phyloP scores from a whole-genome alignment of 2,888 invertebrate genomes.

The Abrostola triplasia region DNA sequence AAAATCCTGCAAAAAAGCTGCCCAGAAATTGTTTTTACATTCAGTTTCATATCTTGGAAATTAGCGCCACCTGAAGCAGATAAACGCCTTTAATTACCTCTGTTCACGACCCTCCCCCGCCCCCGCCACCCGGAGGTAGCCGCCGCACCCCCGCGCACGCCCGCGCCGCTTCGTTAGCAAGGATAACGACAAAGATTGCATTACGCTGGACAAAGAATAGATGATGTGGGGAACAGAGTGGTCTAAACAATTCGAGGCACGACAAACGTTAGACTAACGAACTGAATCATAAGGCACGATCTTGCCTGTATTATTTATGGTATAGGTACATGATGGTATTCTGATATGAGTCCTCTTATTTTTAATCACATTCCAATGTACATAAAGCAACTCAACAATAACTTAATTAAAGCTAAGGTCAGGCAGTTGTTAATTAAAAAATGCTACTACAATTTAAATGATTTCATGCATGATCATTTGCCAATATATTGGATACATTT shows the following conservation, averaged over 20 bases:
- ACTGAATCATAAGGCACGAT: too few relatives aligned
- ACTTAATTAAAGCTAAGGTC: too few relatives aligned
- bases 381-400: too few relatives aligned
- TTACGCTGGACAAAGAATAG: constrained; percentile 63
- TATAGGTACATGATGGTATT: too few relatives aligned
- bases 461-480: too few relatives aligned
- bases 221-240: constrained; percentile 23
- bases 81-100: constrained; percentile 81
- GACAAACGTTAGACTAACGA: too few relatives aligned
- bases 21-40: constrained; percentile 62
- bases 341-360: too few relatives aligned
- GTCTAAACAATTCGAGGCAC: background rate
- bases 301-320: too few relatives aligned
- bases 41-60: constrained; percentile 73
- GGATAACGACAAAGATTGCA: constrained; percentile 76
- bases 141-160: constrained; percentile 41
- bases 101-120: constrained; percentile 51
- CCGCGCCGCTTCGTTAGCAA: constrained; percentile 70
- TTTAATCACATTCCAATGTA: too few relatives aligned
- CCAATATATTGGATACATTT: too few relatives aligned
- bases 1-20: constrained; percentile 40
- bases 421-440: too few relatives aligned
- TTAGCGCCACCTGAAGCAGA: constrained; percentile 81
- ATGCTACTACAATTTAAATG: too few relatives aligned
- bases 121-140: constrained; percentile 41